Evolutionary conservation across 2,113 vertebrate species (phyloP).

Genomic region (Mus pahari): DNA sequence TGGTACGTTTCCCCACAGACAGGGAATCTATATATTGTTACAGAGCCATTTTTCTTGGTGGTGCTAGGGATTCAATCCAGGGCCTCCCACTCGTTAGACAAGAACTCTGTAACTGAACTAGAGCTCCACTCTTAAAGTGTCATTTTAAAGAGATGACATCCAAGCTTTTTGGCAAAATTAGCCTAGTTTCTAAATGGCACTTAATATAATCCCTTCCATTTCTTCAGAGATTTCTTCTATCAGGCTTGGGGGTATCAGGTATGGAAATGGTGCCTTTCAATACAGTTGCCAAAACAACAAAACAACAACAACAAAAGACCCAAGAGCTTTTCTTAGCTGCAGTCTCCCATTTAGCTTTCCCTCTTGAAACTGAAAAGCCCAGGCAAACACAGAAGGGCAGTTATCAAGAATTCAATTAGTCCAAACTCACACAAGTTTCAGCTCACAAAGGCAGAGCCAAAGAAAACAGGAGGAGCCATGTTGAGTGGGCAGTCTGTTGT

Average conservation of each 20-base stretch:
- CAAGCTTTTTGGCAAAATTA: neutral
- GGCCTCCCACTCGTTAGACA: neutral
- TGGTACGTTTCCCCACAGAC: neutral
- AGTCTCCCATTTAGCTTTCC: neutral
- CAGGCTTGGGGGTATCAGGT: neutral
- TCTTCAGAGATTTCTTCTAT: constrained; percentile 29
- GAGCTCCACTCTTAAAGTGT: neutral
- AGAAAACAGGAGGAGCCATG: neutral
- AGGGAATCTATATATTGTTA: neutral
- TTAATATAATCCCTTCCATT: neutral
- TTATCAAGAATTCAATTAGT: neutral
- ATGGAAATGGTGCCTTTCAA: constrained; percentile 21
- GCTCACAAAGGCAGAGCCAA: neutral
- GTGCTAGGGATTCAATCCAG: neutral
- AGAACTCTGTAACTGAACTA: neutral
- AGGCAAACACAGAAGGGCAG: neutral
- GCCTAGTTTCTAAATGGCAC: constrained; percentile 20
- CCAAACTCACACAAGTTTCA: neutral
- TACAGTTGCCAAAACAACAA: neutral
- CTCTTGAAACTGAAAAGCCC: constrained; percentile 25
- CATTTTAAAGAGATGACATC: neutral
- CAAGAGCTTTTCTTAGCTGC: neutral
- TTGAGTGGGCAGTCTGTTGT: neutral
- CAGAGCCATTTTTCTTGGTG: neutral
- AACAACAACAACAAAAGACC: neutral